A percentile compares a stretch with the other conserved stretches of the same genome.
Evolutionary conservation across 2,888 invertebrate genomes (phyloP).

Genomic region (Arrhopalites spinosus): DNA sequence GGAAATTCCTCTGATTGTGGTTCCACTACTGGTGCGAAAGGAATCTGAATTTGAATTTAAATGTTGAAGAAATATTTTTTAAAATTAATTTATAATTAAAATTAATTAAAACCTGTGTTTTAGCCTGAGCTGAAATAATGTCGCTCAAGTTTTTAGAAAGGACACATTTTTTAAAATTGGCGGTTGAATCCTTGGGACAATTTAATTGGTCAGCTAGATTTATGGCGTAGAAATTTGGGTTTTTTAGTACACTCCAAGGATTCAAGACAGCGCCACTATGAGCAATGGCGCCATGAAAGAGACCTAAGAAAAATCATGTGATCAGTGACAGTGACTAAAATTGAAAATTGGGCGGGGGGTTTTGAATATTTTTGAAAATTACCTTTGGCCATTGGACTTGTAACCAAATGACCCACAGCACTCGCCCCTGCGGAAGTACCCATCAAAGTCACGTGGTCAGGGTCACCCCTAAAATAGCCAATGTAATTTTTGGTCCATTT

Average conservation of each 20-base stretch:
- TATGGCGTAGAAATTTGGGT: slow-evolving; percentile 42
- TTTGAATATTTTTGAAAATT: not conserved
- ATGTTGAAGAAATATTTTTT: no score
- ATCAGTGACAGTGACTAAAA: not conserved
- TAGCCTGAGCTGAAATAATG: slow-evolving; percentile 23
- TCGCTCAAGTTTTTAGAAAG: slow-evolving; percentile 26
- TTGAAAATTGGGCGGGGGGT: not conserved
- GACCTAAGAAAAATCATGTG: slow-evolving; percentile 28
- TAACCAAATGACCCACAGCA: not conserved
- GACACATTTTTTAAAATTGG: slow-evolving; percentile 40
- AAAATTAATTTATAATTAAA: no score
- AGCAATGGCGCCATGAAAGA: slow-evolving; percentile 45
- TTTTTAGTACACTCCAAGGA: slow-evolving; percentile 43
- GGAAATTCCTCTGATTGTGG: not conserved
- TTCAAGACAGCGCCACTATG: slow-evolving; percentile 45
- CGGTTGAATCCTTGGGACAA: slow-evolving; percentile 42
- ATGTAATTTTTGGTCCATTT: not conserved
- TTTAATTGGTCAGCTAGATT: slow-evolving; percentile 36
- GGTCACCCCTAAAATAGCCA: not conserved
- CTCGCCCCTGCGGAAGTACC: not conserved
- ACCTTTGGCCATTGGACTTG: not conserved
- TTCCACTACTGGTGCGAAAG: not conserved
- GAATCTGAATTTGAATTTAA: no score
- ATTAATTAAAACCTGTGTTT: not conserved
- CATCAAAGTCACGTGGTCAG: not conserved